Base-by-base conservation (phyloP, 2,797 vertebrate genomes). In the Ctenopoma multispine region DNA sequence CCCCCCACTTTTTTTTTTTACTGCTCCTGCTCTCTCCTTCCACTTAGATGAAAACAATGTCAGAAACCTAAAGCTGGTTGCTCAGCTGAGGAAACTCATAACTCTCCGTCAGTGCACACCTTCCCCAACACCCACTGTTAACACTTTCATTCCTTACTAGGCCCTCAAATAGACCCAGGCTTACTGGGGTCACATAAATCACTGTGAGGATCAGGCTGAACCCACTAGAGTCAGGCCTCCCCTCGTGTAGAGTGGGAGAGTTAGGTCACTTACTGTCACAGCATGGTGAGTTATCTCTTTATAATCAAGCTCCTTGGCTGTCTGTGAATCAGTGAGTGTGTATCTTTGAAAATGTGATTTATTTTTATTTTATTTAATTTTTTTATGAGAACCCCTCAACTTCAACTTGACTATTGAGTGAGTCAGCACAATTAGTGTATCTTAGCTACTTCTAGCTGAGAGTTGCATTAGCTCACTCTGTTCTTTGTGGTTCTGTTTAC, bases 21-120 rank as follows among this genome's bases (percentile, higher is more conserved):
- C 81, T 84, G 67, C 83, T 70, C 71, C 75, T 70, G 49, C 71
- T 82, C 76, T 79, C 72, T 75, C 82, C 77, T 81, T 69, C 61
- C 69, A 70, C 70, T 75, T 38, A 55, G 86, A 89, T 83, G 83
- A 92, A 92, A 92, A 93, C 90, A 92, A 89, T 83, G 85, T 87
- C 84, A 89, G 90, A 92, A 92, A 91, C 83, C 88, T 71, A 88
- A 90, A 90, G 86, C 90, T 78, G 79, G 84, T 75, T 49, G 27
- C 90, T 93, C 92, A 93, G 90, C 91, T 91, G 91, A 93, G 87
- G 92, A 93, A 94, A 93, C 90, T 93, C 92, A 92, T 94, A 94
- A 93, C 90, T 92, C 89, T 90, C 81, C 81, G 57, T 76, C 67
- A 72, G 75, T 79, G 57, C 80, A 82, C 83, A 79, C 80, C 82